Conservation (phyloP, 2,797 vertebrate genomes). For the Mastacembelus armatus region DNA sequence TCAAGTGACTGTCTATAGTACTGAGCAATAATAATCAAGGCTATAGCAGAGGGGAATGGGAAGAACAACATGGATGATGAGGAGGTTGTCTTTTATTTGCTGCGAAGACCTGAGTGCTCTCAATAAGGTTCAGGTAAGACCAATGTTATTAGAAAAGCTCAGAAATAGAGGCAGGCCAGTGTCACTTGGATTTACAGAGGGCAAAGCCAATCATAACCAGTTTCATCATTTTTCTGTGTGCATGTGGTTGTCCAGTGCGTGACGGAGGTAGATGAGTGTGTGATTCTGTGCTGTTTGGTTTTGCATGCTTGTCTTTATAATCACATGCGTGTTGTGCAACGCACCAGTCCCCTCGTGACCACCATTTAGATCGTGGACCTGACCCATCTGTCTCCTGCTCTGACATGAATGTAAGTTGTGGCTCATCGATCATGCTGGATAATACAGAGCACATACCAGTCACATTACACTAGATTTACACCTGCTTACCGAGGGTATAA, state of each 20-base stretch:
- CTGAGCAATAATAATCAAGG: constrained; percentile 69
- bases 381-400: constrained; percentile 41
- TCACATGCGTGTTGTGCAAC: constrained; percentile 35
- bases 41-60: constrained; percentile 57
- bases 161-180: constrained; percentile 57
- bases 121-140: constrained; percentile 77
- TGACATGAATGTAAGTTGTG: constrained; percentile 15
- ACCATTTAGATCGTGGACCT: constrained; percentile 49
- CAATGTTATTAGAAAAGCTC: constrained; percentile 79
- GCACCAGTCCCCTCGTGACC: constrained; percentile 14
- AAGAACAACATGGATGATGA: constrained; percentile 55
- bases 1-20: constrained; percentile 45
- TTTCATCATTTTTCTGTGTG: constrained; percentile 52
- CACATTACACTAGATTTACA: constrained; percentile 43
- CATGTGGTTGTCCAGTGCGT: background rate
- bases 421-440: constrained; percentile 35
- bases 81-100: constrained; percentile 76
- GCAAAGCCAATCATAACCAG: constrained; percentile 74
- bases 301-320: constrained; percentile 29
- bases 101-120: constrained; percentile 72
- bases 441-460: constrained; percentile 40
- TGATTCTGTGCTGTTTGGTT: constrained; percentile 4
- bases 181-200: constrained; percentile 74
- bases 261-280: constrained; percentile 3
- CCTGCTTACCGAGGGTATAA: constrained; percentile 19